phyloP scores from a whole-genome alignment of 2,888 invertebrate species.

The Subacronicta megacephala region DNA sequence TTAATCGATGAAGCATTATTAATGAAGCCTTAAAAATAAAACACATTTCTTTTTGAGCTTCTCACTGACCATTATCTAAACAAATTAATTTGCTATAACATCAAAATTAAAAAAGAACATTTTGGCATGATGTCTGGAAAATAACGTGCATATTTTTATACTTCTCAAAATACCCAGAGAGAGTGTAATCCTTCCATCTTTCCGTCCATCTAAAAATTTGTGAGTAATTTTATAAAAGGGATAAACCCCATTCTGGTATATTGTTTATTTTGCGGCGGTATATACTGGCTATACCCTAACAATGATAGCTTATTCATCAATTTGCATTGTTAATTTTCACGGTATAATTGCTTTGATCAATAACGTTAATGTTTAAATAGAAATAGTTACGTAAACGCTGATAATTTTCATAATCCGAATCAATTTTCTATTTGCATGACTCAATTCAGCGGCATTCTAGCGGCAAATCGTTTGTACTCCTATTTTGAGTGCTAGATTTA shows the following conservation, averaged over 20 bases:
- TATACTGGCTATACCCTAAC: constrained; percentile 50
- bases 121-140: no score
- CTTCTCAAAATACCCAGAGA: constrained; percentile 32
- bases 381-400: constrained; percentile 24
- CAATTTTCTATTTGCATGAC: constrained; percentile 19
- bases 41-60: no score
- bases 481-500: no score
- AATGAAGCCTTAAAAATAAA: no score
- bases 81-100: no score
- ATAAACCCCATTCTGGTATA: constrained; percentile 59
- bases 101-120: no score
- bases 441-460: no score
- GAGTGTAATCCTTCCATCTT: constrained; percentile 61
- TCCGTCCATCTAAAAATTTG: constrained; percentile 55
- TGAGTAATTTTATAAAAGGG: constrained; percentile 54
- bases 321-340: constrained; percentile 70
- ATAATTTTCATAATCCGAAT: constrained; percentile 44
- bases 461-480: background rate
- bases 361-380: constrained; percentile 53
- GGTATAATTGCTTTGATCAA: constrained; percentile 63
- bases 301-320: constrained; percentile 72
- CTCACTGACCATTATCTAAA: no score
- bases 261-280: constrained; percentile 65
- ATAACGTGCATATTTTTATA: constrained; percentile 47
- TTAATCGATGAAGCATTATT: no score